Evolutionary conservation across 2,888 invertebrate genomes (phyloP).

Genomic region (Amorpha juglandis): DNA sequence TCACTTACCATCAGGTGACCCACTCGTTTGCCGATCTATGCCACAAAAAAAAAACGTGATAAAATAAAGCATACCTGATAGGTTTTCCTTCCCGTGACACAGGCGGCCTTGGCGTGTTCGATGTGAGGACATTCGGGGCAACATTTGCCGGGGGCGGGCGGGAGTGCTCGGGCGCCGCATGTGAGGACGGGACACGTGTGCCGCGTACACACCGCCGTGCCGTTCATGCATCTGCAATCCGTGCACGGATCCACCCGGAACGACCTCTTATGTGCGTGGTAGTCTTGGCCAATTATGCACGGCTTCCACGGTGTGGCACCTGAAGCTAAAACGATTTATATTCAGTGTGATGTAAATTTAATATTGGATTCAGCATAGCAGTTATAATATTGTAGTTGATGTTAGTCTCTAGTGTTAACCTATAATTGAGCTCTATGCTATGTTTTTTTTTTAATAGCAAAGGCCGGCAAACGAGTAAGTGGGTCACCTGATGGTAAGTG

Average conservation of each 20-base stretch:
- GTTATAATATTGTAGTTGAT: too few relatives aligned
- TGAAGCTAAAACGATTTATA: constrained; percentile 53
- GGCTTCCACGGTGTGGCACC: constrained; percentile 68
- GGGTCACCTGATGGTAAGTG: too few relatives aligned
- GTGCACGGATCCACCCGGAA: constrained; percentile 92
- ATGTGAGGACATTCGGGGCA: constrained; percentile 90
- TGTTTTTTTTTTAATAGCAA: too few relatives aligned
- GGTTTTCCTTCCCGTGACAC: constrained; percentile 85
- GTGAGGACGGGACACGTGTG: constrained; percentile 95
- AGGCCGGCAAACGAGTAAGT: too few relatives aligned
- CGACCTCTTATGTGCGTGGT: constrained; percentile 85
- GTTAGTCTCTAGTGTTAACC: too few relatives aligned
- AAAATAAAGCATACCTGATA: constrained; percentile 85
- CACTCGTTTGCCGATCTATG: too few relatives aligned
- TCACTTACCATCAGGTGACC: too few relatives aligned
- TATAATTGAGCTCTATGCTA: too few relatives aligned
- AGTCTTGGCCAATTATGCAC: constrained; percentile 89
- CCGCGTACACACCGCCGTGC: constrained; percentile 91
- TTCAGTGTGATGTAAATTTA: neutral
- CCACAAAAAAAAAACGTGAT: too few relatives aligned
- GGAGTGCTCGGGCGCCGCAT: constrained; percentile 90
- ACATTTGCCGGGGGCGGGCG: constrained; percentile 87
- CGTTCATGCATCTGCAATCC: constrained; percentile 91
- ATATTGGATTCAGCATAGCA: too few relatives aligned
- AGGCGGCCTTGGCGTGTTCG: constrained; percentile 88